These are phyloP conservation scores for Mycetomoellerius zeteki DNA, from an alignment of 1,140 invertebrate species.

Conservation along the genomic window DNA sequence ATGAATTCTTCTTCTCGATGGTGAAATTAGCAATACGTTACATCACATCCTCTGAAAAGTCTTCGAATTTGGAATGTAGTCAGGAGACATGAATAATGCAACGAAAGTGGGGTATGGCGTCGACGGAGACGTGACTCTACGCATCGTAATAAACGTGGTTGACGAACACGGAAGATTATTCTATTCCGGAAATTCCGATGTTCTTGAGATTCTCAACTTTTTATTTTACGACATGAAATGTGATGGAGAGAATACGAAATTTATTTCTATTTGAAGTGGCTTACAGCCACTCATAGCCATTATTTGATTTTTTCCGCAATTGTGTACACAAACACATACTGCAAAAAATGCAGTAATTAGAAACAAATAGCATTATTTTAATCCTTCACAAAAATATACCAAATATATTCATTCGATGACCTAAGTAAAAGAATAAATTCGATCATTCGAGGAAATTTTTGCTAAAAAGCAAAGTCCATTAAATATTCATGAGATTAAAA, in stretches of 20 bases:
- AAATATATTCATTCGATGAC: not conserved
- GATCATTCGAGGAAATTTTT: not conserved
- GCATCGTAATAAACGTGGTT: not conserved
- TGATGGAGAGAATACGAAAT: not conserved
- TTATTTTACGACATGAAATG: not conserved
- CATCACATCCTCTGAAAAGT: constrained; percentile 74
- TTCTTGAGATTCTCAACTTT: not conserved
- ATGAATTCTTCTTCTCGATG: constrained; percentile 32
- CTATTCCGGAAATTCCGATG: not conserved
- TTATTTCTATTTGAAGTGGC: not conserved
- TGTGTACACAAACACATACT: too few species aligned
- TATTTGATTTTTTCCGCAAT: not conserved
- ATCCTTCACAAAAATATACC: not conserved
- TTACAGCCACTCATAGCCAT: too few species aligned
- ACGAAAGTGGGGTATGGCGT: constrained; percentile 34
- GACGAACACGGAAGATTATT: not conserved
- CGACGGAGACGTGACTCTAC: constrained; percentile 17
- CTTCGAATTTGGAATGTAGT: constrained; percentile 69
- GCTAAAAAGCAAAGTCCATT: not conserved
- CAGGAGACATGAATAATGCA: constrained; percentile 71
- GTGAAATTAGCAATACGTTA: constrained; percentile 66
- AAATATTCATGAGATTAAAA: not conserved
- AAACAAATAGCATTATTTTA: not conserved
- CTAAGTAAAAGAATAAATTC: not conserved
- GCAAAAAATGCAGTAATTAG: not conserved